These are phyloP conservation scores for Peromyscus eremicus DNA, from an alignment of 2,797 vertebrate genomes.

Conservation along the genomic window DNA sequence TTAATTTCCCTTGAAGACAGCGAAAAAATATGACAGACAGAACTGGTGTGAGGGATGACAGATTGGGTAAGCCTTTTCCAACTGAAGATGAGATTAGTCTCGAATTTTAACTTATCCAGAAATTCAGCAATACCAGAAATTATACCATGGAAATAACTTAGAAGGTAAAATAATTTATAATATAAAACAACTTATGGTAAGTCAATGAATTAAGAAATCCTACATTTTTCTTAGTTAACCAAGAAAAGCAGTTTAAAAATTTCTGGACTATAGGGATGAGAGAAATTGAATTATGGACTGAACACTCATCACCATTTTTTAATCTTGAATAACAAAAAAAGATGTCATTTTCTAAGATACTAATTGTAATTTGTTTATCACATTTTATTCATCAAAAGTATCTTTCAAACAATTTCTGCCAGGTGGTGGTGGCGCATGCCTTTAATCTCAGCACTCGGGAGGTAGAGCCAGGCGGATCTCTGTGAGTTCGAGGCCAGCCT, in stretches of 20 bases:
- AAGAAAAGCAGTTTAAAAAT: neutral
- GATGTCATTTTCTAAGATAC: neutral
- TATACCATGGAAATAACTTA: neutral
- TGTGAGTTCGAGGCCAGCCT: no score
- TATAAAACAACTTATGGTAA: neutral
- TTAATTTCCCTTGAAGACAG: neutral
- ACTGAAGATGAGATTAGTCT: neutral
- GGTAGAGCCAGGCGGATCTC: no score
- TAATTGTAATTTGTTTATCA: neutral
- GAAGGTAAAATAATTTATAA: neutral
- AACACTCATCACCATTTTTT: neutral
- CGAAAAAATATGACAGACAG: neutral
- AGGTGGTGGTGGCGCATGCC: no score
- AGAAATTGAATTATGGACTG: neutral
- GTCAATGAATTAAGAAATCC: neutral
- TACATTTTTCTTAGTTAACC: neutral
- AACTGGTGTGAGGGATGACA: neutral
- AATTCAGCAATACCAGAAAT: neutral
- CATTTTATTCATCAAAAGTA: slow-evolving; percentile 9
- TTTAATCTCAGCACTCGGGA: no score
- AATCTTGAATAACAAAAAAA: neutral
- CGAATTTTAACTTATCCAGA: neutral
- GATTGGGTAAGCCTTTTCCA: neutral
- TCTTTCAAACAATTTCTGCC: neutral
- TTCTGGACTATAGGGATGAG: neutral